These are phyloP conservation scores for Eunapius fragilis DNA, from an alignment of 37 sponge, comb jelly and placozoan genomes.

Conservation along the genomic window DNA sequence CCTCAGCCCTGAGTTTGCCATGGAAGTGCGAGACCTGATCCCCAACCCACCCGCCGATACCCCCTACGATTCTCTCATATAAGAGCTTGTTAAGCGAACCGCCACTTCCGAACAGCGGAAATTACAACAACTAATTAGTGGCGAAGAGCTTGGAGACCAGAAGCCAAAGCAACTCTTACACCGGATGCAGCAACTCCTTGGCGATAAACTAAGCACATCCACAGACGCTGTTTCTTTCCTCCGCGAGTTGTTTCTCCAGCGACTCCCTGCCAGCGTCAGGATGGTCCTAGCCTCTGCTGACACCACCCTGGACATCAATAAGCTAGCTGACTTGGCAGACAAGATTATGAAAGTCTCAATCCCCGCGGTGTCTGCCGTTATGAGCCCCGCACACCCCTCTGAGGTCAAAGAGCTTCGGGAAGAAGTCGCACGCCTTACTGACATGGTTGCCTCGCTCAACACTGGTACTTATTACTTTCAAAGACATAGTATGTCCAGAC, in stretches of 20 bases:
- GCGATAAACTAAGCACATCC: constrained; percentile 3
- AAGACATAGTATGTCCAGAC: not conserved
- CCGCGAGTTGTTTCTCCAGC: constrained; percentile 58
- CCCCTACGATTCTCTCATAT: constrained; percentile 54
- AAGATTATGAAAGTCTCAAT: constrained; percentile 54
- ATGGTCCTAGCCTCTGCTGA: constrained; percentile 63
- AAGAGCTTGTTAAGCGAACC: constrained; percentile 31
- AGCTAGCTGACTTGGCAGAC: constrained; percentile 62
- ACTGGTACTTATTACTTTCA: not conserved
- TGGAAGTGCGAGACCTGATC: constrained; percentile 57
- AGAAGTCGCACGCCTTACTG: constrained; percentile 1
- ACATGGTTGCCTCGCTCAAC: not conserved
- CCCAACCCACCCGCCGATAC: constrained; percentile 19
- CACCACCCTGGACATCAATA: constrained; percentile 11
- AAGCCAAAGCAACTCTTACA: constrained; percentile 65
- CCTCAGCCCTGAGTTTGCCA: constrained; percentile 50
- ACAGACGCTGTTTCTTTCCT: constrained; percentile 22
- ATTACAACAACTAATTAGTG: constrained; percentile 10
- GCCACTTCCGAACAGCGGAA: constrained; percentile 34
- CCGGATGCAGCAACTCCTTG: constrained; percentile 70
- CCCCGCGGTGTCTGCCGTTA: constrained; percentile 34
- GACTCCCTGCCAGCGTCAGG: constrained; percentile 61
- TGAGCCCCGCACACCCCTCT: not conserved
- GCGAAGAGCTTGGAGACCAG: constrained; percentile 53
- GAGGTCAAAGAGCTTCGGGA: constrained; percentile 5